Evolutionary conservation across 1,140 invertebrate species (phyloP).

Genomic region (Patella vulgata): DNA sequence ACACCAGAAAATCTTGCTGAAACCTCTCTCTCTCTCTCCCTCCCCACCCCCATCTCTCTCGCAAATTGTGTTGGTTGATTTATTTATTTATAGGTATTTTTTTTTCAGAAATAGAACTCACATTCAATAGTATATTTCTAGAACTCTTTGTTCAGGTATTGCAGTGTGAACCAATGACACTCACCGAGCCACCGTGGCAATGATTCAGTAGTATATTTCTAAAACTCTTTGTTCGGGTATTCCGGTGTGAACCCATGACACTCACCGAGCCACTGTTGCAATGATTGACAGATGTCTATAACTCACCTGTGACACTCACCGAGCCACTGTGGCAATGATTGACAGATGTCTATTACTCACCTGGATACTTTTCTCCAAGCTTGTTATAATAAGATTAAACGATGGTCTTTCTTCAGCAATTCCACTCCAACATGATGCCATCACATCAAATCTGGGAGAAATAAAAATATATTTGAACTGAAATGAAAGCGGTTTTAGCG

Average conservation of each 20-base stretch:
- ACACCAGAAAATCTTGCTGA: no score
- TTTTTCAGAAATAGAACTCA: no score
- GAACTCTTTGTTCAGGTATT: neutral
- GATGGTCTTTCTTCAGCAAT: slow-evolving; percentile 84
- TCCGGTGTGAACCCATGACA: neutral
- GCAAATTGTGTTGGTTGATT: no score
- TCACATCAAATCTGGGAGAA: slow-evolving; percentile 74
- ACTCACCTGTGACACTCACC: neutral
- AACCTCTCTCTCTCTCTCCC: no score
- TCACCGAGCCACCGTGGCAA: neutral
- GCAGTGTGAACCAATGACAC: neutral
- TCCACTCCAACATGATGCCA: slow-evolving; percentile 94
- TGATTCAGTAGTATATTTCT: neutral
- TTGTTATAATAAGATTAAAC: slow-evolving; percentile 84
- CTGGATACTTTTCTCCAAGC: slow-evolving; percentile 86
- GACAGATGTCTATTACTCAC: slow-evolving; percentile 67
- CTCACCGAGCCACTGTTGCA: neutral
- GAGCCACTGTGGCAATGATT: neutral
- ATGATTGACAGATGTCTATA: neutral
- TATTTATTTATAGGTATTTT: no score
- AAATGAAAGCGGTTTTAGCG: no score
- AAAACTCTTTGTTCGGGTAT: neutral
- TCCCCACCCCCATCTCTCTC: no score
- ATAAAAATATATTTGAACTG: no score
- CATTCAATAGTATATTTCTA: neutral